Conservation (phyloP, 2,113 vertebrate genomes). For the Paradisaea rubra region DNA sequence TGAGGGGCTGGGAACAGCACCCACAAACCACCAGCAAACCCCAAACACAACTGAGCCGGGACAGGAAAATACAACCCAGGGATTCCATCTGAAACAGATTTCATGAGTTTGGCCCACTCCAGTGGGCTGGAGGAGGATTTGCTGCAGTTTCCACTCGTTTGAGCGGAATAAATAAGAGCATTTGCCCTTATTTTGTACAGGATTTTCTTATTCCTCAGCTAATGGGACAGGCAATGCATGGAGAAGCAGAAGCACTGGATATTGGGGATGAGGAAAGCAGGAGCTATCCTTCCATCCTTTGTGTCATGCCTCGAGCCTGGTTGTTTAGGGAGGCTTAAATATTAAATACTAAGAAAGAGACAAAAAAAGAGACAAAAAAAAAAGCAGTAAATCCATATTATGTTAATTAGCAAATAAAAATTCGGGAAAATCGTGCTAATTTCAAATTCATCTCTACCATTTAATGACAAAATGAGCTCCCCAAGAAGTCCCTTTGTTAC, state of each 20-base stretch:
- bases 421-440: neutral
- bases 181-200: neutral
- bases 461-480: neutral
- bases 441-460: neutral
- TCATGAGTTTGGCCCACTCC: neutral
- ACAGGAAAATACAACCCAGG: neutral
- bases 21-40: neutral
- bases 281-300: neutral
- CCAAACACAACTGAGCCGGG: neutral
- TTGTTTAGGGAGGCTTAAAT: neutral
- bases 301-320: no score
- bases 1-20: neutral
- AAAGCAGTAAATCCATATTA: accelerated
- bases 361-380: neutral
- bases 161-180: neutral
- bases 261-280: neutral
- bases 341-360: neutral
- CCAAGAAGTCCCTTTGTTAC: neutral
- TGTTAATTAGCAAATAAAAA: neutral
- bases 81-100: neutral
- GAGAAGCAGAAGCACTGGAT: neutral
- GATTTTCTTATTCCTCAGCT: neutral
- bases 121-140: neutral
- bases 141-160: neutral
- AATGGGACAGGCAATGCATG: accelerated